These are phyloP conservation scores for Sarcophaga bullata DNA, from an alignment of 1,140 invertebrate genomes.

Conservation along the genomic window DNA sequence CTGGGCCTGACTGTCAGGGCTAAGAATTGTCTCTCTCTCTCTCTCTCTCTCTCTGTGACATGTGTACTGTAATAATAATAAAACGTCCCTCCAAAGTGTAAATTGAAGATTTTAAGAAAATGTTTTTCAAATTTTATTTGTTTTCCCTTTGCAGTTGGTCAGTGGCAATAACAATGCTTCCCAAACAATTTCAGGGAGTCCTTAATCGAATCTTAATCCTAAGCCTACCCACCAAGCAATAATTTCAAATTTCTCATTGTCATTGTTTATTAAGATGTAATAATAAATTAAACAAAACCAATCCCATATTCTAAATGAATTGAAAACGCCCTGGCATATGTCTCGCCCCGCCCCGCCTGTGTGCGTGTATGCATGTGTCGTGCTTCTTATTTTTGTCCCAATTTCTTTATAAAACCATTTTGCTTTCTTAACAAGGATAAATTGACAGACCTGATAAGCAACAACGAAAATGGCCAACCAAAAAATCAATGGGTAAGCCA, in stretches of 20 bases:
- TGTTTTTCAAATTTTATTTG: not conserved
- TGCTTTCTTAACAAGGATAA: too few relatives aligned
- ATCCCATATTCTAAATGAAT: too few relatives aligned
- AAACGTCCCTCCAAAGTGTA: not conserved
- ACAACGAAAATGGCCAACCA: too few relatives aligned
- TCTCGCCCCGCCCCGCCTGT: too few relatives aligned
- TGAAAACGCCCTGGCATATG: too few relatives aligned
- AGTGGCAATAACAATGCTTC: constrained; percentile 18
- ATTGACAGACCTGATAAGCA: too few relatives aligned
- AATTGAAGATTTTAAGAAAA: not conserved
- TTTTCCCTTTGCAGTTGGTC: constrained; percentile 10
- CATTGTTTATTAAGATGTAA: constrained; percentile 34
- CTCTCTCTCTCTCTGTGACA: too few relatives aligned
- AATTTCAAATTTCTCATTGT: not conserved
- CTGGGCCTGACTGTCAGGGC: not conserved
- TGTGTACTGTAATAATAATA: constrained; percentile 7
- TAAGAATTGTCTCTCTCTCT: not conserved
- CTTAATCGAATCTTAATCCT: too few relatives aligned
- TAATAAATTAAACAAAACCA: not conserved
- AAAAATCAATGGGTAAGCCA: not conserved
- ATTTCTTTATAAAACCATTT: too few relatives aligned
- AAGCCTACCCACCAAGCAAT: too few relatives aligned
- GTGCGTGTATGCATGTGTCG: too few relatives aligned
- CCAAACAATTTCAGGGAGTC: not conserved
- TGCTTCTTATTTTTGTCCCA: too few relatives aligned